Base-by-base conservation (phyloP, 2,888 invertebrate genomes). In the Coleophora deauratella region DNA sequence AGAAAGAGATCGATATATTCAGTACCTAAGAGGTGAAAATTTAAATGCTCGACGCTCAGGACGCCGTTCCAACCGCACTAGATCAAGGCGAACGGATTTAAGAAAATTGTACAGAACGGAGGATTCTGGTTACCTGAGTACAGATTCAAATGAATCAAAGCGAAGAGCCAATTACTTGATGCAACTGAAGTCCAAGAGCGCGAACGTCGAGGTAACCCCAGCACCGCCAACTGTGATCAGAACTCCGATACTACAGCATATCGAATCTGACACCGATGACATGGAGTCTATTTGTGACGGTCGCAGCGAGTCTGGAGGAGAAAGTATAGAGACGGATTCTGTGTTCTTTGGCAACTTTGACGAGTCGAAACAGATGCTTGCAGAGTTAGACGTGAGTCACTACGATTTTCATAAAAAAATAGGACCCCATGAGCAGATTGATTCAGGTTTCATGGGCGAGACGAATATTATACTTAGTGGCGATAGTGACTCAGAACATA, bases 51-150 rank as follows among this genome's bases (percentile, higher is more conserved):
- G 76, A 40, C 71, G 72, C 27, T 86, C 80, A 8, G 82, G 78
- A 9, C 70, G 82, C 12, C 66, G 82, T 33, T 75, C 82, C 32
- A 70, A 73, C 2, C 57, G 82, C 48, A 74, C 76, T n/a, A 66
- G 84, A 59, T 74, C 79, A 7, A 60, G 81, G 46, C 58, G 82
- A 53, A 74, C 77, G 11, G 80, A 82, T 49, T 49, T 81, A 27
- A 78, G 72, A 49, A 86, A 78, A 54, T 55, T 79, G 15, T 78
- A 71, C 52, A 76, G 69, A 61, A 82, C 77, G 2, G 91, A 91
- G 70, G 95, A 95, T 67, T 93, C 94, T 9, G 95, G 95, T 0
- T 95, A 95, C 57, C 88, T 95, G 56, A 95, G 95, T 62, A 93
- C 93, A 0, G 95, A 95, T 62, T 94, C 94, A 1, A 89, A 88